Base-by-base conservation (phyloP, 2,113 vertebrate species). In the Oxyura jamaicensis region DNA sequence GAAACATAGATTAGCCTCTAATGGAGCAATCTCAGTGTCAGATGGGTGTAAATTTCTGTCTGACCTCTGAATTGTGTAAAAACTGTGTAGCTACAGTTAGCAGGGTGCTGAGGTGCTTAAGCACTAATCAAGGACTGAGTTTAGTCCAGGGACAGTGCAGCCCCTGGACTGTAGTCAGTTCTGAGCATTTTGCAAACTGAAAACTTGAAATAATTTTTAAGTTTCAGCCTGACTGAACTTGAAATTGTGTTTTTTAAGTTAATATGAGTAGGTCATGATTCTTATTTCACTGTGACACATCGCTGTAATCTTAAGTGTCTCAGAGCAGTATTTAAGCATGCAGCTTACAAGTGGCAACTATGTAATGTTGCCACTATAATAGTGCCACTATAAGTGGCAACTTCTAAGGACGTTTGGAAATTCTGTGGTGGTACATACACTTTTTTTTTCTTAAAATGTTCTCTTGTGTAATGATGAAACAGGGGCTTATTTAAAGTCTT, bases 91-190 rank as follows among this genome's bases (percentile, higher is more conserved):
- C 15, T 84, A 6, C 17, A 48, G 44, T 41, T 79, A 31, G 28
- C 19, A 44, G 44, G 23, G 29, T 52, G 33, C 60, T 73, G 42
- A 68, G 35, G 18, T 83, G 29, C 14, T 52, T 13, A 58, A 52
- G 46, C 17, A 28, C 13, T 18, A 21, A 29, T 86, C 4, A n/a
- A 22, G n/a, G 31, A 12, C 55, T 86, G 42, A 33, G 10, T n/a
- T 83, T 56, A 68, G 52, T 28, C n/a, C 35, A 39, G 44, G 31
- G 58, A 22, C 36, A 58, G 23, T 66, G 77, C 50, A 81, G 23
- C 12, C 18, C 5, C 13, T 60, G 16, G 42, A 8, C 11, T 56
- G 18, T 31, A 53, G 18, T 36, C 66, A 0, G 0, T 73, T 88
- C 55, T 58, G 69, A 77, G 68, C 21, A 33, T 92, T 88, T 72